Conservation (phyloP, 2,888 invertebrate genomes). For the Trissolcus brochymenae region DNA sequence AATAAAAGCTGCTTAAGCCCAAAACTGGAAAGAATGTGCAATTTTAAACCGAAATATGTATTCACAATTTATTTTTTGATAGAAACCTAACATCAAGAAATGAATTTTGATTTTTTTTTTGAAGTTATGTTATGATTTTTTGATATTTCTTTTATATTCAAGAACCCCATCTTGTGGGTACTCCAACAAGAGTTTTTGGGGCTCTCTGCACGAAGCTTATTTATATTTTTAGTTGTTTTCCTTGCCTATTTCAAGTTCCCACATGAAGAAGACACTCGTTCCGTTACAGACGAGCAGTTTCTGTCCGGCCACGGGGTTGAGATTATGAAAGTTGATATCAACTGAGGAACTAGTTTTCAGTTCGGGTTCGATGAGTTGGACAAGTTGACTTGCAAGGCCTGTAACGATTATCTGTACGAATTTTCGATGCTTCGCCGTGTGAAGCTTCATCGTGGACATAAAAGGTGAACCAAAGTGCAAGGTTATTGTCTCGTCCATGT, state of each 20-base stretch:
- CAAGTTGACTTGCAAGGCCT: conserved; percentile 77
- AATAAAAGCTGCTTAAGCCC: too few relatives aligned
- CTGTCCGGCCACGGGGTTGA: conserved; percentile 81
- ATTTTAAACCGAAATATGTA: too few relatives aligned
- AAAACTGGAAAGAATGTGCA: too few relatives aligned
- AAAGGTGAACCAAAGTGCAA: conserved; percentile 91
- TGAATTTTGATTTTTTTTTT: too few relatives aligned
- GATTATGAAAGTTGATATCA: conserved; percentile 80
- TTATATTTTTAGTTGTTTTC: too few relatives aligned
- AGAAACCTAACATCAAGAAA: too few relatives aligned
- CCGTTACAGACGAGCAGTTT: conserved; percentile 84
- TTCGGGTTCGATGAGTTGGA: conserved; percentile 74
- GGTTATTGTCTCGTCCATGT: conserved; percentile 83
- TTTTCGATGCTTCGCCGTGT: conserved; percentile 90
- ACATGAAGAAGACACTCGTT: conserved; percentile 88
- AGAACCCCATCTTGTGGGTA: too few relatives aligned
- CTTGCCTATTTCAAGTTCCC: conserved; percentile 80
- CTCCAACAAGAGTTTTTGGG: too few relatives aligned
- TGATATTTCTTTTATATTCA: too few relatives aligned
- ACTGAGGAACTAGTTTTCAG: conserved; percentile 79
- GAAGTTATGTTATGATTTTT: too few relatives aligned
- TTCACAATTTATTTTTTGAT: too few relatives aligned
- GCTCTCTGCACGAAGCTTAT: too few relatives aligned
- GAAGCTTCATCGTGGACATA: conserved; percentile 86
- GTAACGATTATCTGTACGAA: conserved; percentile 87